Evolutionary conservation across 2,888 invertebrate genomes (phyloP).

Genomic region (Biston betularia): DNA sequence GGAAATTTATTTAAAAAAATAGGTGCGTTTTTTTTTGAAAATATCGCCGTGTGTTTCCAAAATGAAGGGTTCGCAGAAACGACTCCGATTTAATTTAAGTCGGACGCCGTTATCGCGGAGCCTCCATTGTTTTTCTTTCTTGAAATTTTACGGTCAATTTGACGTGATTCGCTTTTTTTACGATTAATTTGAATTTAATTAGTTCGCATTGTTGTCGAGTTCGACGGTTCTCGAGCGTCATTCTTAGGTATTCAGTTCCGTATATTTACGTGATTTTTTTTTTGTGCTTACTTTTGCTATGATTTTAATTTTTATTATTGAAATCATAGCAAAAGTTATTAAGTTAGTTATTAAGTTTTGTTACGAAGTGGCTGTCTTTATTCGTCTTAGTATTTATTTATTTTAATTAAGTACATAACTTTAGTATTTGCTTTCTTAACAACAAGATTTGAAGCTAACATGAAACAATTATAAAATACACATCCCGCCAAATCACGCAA

Average conservation of each 20-base stretch:
- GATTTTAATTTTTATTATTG: not conserved
- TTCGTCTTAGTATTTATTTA: too few species aligned
- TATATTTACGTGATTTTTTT: constrained; percentile 21
- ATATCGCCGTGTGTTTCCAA: constrained; percentile 56
- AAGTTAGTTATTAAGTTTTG: not conserved
- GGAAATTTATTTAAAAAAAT: not conserved
- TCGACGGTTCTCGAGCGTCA: constrained; percentile 41
- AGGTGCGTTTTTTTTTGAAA: constrained; percentile 18
- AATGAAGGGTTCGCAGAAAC: constrained; percentile 82
- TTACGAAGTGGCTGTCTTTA: too few species aligned
- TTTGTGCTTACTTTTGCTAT: not conserved
- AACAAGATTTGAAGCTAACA: too few species aligned
- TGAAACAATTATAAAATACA: too few species aligned
- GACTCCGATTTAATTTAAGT: constrained; percentile 84
- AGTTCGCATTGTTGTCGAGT: constrained; percentile 70
- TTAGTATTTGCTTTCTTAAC: too few species aligned
- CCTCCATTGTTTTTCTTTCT: constrained; percentile 85
- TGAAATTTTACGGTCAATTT: constrained; percentile 85
- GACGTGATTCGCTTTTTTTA: constrained; percentile 80
- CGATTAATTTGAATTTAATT: constrained; percentile 84
- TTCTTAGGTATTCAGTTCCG: constrained; percentile 35
- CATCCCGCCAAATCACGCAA: too few species aligned
- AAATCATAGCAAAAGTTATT: too few species aligned
- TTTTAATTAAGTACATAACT: too few species aligned
- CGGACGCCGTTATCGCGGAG: constrained; percentile 79